These are phyloP conservation scores for Sphaerophoria taeniata DNA, from an alignment of 2,888 invertebrate species.

Conservation along the genomic window DNA sequence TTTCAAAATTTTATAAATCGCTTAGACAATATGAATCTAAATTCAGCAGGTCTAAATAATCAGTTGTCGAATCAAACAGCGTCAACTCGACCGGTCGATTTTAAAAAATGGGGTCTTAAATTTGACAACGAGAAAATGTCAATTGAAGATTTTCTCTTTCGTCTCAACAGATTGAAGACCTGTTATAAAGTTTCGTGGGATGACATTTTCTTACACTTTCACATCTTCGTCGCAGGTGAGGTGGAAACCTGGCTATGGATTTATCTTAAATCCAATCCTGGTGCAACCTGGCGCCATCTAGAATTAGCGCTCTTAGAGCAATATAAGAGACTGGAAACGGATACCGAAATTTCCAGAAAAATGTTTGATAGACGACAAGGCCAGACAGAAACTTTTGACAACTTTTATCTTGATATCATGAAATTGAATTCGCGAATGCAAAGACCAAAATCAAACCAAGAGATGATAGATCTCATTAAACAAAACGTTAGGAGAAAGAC, in stretches of 20 bases:
- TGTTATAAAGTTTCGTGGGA: not conserved
- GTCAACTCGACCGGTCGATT: not conserved
- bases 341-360: not conserved
- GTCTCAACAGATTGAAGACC: too few relatives aligned
- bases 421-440: not conserved
- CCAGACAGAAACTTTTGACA: not conserved
- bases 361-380: constrained; percentile 4
- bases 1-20: constrained; percentile 1
- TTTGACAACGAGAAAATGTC: not conserved
- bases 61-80: not conserved
- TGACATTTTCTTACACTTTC: not conserved
- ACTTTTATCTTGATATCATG: not conserved
- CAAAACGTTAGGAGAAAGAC: not conserved
- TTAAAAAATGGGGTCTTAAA: constrained; percentile 2
- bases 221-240: not conserved
- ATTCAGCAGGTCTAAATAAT: not conserved
- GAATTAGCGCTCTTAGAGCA: not conserved
- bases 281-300: constrained; percentile 2
- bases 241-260: not conserved
- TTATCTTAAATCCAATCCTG: not conserved
- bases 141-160: not conserved
- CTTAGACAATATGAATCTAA: not conserved
- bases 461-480: not conserved
- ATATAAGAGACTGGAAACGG: not conserved
- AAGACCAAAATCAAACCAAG: not conserved